Base-by-base conservation (phyloP, 2,113 vertebrate genomes). In the Phylloscopus whistleri region DNA sequence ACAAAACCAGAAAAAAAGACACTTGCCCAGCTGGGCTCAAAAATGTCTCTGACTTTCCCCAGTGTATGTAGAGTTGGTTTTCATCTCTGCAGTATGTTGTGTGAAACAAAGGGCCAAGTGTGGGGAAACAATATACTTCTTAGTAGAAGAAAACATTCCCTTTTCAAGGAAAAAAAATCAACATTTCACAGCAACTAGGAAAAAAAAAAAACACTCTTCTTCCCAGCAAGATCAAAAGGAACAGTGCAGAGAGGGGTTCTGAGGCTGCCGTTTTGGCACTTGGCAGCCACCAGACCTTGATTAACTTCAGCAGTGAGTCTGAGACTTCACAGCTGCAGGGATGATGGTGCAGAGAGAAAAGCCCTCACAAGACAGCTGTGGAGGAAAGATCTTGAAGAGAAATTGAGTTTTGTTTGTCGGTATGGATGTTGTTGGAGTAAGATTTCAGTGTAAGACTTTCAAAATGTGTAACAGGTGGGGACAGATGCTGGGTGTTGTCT, bases 1-100 rank as follows among this genome's bases (percentile, higher is more conserved):
- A 35, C 4, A 51, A 48, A 86, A 31, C 1, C 3, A 44, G 13
- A 14, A 44, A 58, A 72, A 70, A 37, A 21, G 0, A 1, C 1
- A 0, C 3, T 77, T 64, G 5, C 52, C 41, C 52, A 78, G 9
- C 11, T 70, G 46, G 39, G 18, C 16, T 84, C 24, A 60, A 51
- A 92, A 93, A 60, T 16, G 2, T 44, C 13, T 85, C 41, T 72
- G 33, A 59, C 6, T 92, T 85, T 85, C 21, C 21, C 35, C 16
- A 24, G 24, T 3, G 10, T 33, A 18, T 3, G 2, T 3, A 28
- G 30, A 52, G 52, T 2, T 68, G 12, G 4, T 76, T 90, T 92
- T 82, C 74, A 68, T 37, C 16, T 68, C 66, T 86, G 55, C 27
- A 86, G 20, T 21, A 62, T 9, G 8, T 60, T 80, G 16, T 49